Base-by-base conservation (phyloP, 1,140 invertebrate genomes). In the Portunus trituberculatus region DNA sequence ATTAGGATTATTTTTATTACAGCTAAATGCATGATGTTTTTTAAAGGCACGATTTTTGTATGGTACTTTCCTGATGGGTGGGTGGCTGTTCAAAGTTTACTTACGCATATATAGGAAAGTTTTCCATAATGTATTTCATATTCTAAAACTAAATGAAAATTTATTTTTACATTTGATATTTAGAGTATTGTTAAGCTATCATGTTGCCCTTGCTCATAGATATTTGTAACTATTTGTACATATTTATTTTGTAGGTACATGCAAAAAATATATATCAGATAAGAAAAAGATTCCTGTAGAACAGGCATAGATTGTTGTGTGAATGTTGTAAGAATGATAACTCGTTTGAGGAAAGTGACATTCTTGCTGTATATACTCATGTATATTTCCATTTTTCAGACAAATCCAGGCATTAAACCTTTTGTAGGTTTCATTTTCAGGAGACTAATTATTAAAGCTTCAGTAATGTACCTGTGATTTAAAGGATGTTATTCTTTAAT, bases 81-180 rank as follows among this genome's bases (percentile, higher is more conserved):
- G 67, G 67, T 76, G 67, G 20, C 67, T 76, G 67, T 76, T 12
- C 67, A n/a, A n/a, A 76, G 20, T 76, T 76, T n/a, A n/a, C n/a
- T 3, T 76, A 6, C 6, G 39, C 39, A 76, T 76, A n/a, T n/a
- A 20, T n/a, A 76, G n/a, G 20, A 20, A 76, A 14, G 52, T 76
- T 76, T 76, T 76, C 67, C n/a, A n/a, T 12, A 1, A 76, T 76
- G 25, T 20, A 76, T 59, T 59, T 59, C 67, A 7, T 76, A 2
- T 20, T 76, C n/a, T 76, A 7, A n/a, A 59, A 59, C 1, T 76
- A 76, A 0, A 76, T 8, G 67, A 76, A 25, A 76, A 76, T 76
- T 59, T 76, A 76, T 76, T 76, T 76, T 76, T 76, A 76, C 67
- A 76, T n/a, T 76, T n/a, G 6, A 76, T n/a, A n/a, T 76, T 76